A percentile compares a stretch with the other conserved stretches of the same genome.
These are phyloP conservation scores for Nothobranchius furzeri DNA, from an alignment of 2,113 vertebrate species.

Conservation along the genomic window DNA sequence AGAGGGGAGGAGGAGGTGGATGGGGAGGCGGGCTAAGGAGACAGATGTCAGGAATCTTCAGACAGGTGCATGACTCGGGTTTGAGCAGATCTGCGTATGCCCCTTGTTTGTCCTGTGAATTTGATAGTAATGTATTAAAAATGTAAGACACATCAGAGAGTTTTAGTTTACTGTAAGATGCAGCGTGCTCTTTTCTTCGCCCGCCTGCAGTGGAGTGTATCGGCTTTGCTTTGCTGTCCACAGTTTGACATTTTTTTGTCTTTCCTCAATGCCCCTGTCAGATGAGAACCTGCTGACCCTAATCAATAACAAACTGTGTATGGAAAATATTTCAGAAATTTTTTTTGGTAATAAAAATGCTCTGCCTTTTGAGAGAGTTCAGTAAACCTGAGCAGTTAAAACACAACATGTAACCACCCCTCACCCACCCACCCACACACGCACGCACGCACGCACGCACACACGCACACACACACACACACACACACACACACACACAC, in stretches of 20 bases:
- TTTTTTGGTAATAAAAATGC: background rate
- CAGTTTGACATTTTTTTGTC: conserved; percentile 10
- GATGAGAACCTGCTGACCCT: conserved; percentile 11
- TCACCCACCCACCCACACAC: too few species aligned
- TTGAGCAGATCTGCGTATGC: conserved; percentile 46
- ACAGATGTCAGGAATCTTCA: conserved; percentile 56
- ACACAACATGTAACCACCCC: too few species aligned
- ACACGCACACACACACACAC: background rate
- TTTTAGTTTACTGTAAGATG: conserved; percentile 34
- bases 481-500: background rate
- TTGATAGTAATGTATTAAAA: conserved; percentile 24
- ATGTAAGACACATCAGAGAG: conserved; percentile 26
- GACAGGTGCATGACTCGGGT: conserved; percentile 55
- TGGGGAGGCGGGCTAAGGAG: conserved; percentile 7
- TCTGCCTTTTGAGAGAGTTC: background rate
- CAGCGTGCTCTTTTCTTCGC: conserved; percentile 22
- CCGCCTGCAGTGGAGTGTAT: conserved; percentile 37
- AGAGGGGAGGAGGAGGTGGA: conserved; percentile 28
- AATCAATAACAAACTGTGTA: conserved; percentile 3
- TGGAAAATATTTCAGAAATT: conserved; percentile 1
- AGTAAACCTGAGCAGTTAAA: background rate
- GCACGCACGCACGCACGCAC: background rate
- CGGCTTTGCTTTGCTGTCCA: conserved; percentile 31
- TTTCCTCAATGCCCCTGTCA: conserved; percentile 22
- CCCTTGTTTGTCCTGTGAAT: conserved; percentile 48